Conservation (phyloP, 2,797 vertebrate genomes). For the Poeciliopsis infans region DNA sequence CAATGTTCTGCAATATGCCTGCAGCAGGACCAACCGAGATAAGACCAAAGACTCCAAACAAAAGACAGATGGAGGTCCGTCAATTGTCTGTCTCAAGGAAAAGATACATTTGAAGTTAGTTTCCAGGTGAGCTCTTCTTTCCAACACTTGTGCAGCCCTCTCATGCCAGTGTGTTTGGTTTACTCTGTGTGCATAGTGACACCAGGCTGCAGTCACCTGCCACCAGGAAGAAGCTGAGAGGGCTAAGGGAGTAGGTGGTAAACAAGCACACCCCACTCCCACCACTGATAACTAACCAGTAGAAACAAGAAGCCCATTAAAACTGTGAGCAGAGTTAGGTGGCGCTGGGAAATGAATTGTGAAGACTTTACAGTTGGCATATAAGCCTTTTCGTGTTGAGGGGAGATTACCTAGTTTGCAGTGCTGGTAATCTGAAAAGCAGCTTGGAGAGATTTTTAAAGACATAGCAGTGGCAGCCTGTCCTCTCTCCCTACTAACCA, state of each 20-base stretch:
- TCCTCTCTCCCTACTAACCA: slow-evolving; percentile 57
- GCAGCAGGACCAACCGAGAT: background rate
- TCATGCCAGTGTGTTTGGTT: slow-evolving; percentile 8
- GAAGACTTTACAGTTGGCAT: slow-evolving; percentile 62
- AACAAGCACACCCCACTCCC: slow-evolving; percentile 49
- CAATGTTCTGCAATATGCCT: background rate
- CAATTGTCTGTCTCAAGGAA: background rate
- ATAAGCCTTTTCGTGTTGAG: slow-evolving; percentile 79
- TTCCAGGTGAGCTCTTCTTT: background rate
- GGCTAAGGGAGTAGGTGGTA: slow-evolving; percentile 30
- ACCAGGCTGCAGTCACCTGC: slow-evolving; percentile 46
- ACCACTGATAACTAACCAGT: slow-evolving; percentile 43
- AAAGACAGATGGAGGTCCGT: background rate
- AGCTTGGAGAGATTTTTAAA: slow-evolving; percentile 78
- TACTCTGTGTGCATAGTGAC: slow-evolving; percentile 11
- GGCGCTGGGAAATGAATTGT: slow-evolving; percentile 61
- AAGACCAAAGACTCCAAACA: background rate
- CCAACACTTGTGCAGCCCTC: background rate
- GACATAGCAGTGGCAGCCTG: slow-evolving; percentile 71
- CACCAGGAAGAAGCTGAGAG: slow-evolving; percentile 46
- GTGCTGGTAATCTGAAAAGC: slow-evolving; percentile 81
- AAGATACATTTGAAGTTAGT: background rate
- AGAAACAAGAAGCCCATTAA: slow-evolving; percentile 60
- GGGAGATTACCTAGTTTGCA: slow-evolving; percentile 81
- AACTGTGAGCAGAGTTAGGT: slow-evolving; percentile 42